phyloP scores from a whole-genome alignment of 1,140 invertebrate species.

The Apis dorsata region DNA sequence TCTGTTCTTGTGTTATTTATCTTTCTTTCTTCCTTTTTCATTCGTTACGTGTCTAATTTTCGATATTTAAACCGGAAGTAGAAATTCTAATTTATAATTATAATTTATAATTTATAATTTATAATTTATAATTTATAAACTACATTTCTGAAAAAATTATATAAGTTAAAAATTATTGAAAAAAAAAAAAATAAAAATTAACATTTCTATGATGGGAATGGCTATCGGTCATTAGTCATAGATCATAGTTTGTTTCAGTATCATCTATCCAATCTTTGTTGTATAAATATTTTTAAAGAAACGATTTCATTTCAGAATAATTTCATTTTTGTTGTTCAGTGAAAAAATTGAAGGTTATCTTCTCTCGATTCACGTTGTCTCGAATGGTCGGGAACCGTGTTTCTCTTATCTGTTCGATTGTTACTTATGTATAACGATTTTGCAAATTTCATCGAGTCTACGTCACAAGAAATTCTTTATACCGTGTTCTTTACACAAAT shows the following conservation, averaged over 20 bases:
- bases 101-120: too few relatives aligned
- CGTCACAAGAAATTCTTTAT: constrained; percentile 26
- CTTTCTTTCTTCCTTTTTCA: not conserved
- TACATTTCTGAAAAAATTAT: too few relatives aligned
- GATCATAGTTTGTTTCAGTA: too few relatives aligned
- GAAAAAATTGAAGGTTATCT: constrained; percentile 10
- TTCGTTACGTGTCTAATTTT: constrained; percentile 1
- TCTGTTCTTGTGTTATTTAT: not conserved
- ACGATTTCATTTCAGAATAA: not conserved
- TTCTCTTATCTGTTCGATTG: constrained; percentile 13
- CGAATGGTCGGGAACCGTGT: not conserved
- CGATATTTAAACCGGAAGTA: constrained; percentile 3
- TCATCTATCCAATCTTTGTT: too few relatives aligned
- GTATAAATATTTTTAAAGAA: not conserved
- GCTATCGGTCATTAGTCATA: too few relatives aligned
- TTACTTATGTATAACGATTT: not conserved
- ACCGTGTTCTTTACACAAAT: not conserved
- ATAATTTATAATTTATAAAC: too few relatives aligned
- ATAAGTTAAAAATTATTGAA: too few relatives aligned
- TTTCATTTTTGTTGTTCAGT: not conserved
- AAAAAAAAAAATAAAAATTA: too few relatives aligned
- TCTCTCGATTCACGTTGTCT: not conserved
- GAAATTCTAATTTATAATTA: too few relatives aligned
- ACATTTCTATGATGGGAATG: too few relatives aligned
- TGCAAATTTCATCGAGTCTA: not conserved